phyloP scores from a whole-genome alignment of 2,888 invertebrate genomes.

The Cartodere bifasciata region DNA sequence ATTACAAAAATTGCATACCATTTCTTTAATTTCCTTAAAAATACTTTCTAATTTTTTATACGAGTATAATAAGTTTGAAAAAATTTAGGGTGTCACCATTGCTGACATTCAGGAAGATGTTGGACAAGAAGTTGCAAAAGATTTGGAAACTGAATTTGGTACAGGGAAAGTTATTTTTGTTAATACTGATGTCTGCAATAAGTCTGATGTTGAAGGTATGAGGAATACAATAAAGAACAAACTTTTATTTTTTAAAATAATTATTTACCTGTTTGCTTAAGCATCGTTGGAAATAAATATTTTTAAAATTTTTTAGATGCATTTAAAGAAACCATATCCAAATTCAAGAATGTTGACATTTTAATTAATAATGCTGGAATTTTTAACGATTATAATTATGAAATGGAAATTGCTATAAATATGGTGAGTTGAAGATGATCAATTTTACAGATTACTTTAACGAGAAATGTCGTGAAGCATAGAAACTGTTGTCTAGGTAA shows the following conservation, averaged over 20 bases:
- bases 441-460: no score
- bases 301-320: conserved; percentile 6
- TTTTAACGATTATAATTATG: conserved; percentile 6
- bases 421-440: no score
- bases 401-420: conserved; percentile 6
- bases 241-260: no score
- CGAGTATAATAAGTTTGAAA: no score
- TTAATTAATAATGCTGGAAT: conserved; percentile 11
- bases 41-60: no score
- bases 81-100: conserved; percentile 12
- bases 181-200: conserved; percentile 12
- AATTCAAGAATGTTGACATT: conserved; percentile 9
- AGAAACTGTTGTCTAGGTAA: no score
- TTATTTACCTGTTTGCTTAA: no score
- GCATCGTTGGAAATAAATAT: neutral
- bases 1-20: no score
- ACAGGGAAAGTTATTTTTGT: conserved; percentile 8
- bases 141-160: conserved; percentile 9
- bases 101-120: conserved; percentile 10
- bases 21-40: no score
- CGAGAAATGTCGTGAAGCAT: no score
- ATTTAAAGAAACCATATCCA: conserved; percentile 4
- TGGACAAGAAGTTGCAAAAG: conserved; percentile 7
- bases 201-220: conserved; percentile 10
- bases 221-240: no score